Conservation (phyloP, 2,888 invertebrate genomes). For the Leptothorax acervorum region DNA sequence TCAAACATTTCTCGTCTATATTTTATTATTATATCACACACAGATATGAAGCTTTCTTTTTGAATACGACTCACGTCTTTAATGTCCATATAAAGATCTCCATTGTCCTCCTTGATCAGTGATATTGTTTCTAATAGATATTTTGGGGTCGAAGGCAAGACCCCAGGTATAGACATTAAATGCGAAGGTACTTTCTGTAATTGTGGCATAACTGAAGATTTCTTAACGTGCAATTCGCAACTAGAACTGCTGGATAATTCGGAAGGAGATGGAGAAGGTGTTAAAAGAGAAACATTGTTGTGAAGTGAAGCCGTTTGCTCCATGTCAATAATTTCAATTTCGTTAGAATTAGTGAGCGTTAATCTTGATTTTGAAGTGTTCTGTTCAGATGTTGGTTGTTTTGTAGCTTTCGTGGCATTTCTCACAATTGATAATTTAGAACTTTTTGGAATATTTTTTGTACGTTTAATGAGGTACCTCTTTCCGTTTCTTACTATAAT, state of each 20-base stretch:
- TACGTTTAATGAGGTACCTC: conserved; percentile 73
- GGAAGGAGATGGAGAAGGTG: conserved; percentile 66
- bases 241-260: conserved; percentile 68
- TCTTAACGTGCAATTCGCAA: conserved; percentile 61
- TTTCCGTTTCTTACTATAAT: conserved; percentile 74
- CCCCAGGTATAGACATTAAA: not conserved
- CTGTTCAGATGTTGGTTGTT: not conserved
- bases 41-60: conserved; percentile 11
- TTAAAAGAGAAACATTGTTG: conserved; percentile 45
- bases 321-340: conserved; percentile 33
- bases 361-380: conserved; percentile 31
- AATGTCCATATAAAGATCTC: conserved; percentile 64
- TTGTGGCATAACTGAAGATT: not conserved
- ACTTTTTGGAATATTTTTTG: not conserved
- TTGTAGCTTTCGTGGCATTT: not conserved
- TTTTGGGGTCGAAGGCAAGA: not conserved
- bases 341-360: conserved; percentile 20
- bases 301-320: conserved; percentile 41
- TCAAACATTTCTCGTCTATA: conserved; percentile 67
- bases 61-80: conserved; percentile 17
- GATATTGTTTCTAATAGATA: conserved; percentile 57
- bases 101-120: conserved; percentile 53
- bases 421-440: not conserved
- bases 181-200: conserved; percentile 18
- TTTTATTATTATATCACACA: conserved; percentile 56